Evolutionary conservation across 1,140 invertebrate genomes (phyloP).

Genomic region (Linepithema humile): DNA sequence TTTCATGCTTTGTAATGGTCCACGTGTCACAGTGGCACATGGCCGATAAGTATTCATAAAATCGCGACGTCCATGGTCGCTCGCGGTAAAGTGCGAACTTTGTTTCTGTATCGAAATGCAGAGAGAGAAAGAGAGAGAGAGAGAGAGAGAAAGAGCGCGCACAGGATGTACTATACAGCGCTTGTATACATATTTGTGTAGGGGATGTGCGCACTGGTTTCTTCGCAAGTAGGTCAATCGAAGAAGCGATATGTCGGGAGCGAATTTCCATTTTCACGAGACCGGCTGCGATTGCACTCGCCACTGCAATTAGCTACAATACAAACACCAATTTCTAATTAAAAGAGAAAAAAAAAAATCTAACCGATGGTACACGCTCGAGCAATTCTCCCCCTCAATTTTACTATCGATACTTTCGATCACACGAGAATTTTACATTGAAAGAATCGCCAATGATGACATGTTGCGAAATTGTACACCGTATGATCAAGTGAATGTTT

Average conservation of each 20-base stretch:
- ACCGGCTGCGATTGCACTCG: slow-evolving; percentile 57
- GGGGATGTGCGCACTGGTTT: background rate
- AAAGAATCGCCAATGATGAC: background rate
- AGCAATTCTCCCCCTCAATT: background rate
- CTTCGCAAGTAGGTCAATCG: slow-evolving; percentile 66
- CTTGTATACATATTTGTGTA: background rate
- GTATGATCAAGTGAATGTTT: background rate
- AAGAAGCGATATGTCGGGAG: slow-evolving; percentile 63
- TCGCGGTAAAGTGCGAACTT: background rate
- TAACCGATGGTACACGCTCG: background rate
- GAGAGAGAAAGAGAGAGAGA: too few species aligned
- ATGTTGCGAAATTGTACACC: background rate
- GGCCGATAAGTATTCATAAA: slow-evolving; percentile 41
- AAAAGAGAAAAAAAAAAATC: slow-evolving; percentile 2
- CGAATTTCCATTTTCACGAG: slow-evolving; percentile 69
- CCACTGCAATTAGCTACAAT: slow-evolving; percentile 56
- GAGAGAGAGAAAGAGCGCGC: too few species aligned
- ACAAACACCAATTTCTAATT: slow-evolving; percentile 43
- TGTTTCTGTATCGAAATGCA: slow-evolving; percentile 12
- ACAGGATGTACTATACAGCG: background rate
- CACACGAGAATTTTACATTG: background rate
- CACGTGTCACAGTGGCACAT: background rate
- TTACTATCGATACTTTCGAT: background rate
- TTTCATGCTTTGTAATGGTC: background rate
- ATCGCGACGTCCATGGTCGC: background rate